Conservation (phyloP, 2,797 vertebrate genomes). For the Gadopsis bispinosus region DNA sequence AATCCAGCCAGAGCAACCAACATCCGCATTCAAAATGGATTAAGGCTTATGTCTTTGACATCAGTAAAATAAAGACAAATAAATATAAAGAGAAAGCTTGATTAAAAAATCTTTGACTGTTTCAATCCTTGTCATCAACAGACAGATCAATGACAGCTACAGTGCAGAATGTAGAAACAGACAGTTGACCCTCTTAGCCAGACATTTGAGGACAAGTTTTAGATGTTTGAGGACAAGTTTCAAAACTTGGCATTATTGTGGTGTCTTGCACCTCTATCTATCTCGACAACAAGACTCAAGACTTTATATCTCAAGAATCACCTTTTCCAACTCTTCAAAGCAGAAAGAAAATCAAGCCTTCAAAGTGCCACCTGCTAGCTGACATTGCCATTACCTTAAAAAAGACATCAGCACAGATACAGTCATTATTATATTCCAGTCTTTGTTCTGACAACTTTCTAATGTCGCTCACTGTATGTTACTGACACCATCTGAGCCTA, state of each 20-base stretch:
- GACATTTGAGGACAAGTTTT: neutral
- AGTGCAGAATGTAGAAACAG: neutral
- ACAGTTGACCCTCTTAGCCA: neutral
- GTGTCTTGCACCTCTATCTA: neutral
- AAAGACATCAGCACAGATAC: constrained; percentile 62
- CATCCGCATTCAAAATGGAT: constrained; percentile 31
- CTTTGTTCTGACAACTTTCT: constrained; percentile 68
- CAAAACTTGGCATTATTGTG: neutral
- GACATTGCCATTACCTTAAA: constrained; percentile 78
- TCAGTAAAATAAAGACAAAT: constrained; percentile 4
- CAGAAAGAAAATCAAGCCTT: constrained; percentile 4
- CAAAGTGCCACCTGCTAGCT: constrained; percentile 13
- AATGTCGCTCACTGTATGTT: constrained; percentile 66
- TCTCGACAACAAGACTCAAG: neutral
- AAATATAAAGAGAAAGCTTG: neutral
- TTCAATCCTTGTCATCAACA: neutral
- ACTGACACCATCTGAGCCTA: constrained; percentile 65
- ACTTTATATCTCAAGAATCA: neutral
- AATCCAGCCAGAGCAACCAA: neutral
- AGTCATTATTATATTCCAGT: constrained; percentile 74
- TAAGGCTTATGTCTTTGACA: constrained; percentile 13
- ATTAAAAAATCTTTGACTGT: neutral
- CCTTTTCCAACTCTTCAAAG: constrained; percentile 1
- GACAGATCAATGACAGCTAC: neutral
- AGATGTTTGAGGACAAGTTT: neutral